Base-by-base conservation (phyloP, 2,888 invertebrate genomes). In the Pheosia tremula region DNA sequence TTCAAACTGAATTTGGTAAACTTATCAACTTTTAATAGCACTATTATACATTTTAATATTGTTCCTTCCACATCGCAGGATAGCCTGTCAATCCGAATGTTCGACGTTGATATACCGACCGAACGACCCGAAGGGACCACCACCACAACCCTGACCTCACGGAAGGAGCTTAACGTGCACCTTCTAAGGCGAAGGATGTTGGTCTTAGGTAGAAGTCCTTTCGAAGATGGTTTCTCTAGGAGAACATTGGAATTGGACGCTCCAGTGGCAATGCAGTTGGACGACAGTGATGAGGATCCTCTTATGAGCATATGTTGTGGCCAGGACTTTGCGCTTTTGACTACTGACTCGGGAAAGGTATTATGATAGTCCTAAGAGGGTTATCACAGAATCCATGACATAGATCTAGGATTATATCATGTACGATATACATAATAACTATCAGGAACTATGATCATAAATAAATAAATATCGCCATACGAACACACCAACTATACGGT, bases 281-380 rank as follows among this genome's bases (percentile, higher is more conserved):
- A 95, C 69, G 86, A 95, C 24, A 91, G 91, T 37, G 94, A 96
- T 70, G 98, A 98, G 72, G 97, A 98, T 75, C 98, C 98, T 75
- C 94, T 97, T 0, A 91, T 95, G 10, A 95, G 95, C 57, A 96
- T 99, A 60, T 95, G 95, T 54, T 96, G 97, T 54, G 98, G 98
- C 39, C 98, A 98, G 87, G 98, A 99, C 77, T 99, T 99, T 86
- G 97, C 97, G 1, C 89, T 99, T 53, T 94, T 98, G 4, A 95
- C 96, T 76, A 98, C 98, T 6, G 93, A 95, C n/a, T 96, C 96
- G 59, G 98, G 98, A 68, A 97, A 97, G 94, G 97, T 97, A 86
- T 13, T 49, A 9, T 13, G n/a, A 24, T 13, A 0, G 24, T 24
- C 24, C 24, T 24, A 24, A 24, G 24, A 24, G 24, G 24, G 24